phyloP scores from a whole-genome alignment of 2,113 vertebrate species.

The Gymnarchus niloticus region DNA sequence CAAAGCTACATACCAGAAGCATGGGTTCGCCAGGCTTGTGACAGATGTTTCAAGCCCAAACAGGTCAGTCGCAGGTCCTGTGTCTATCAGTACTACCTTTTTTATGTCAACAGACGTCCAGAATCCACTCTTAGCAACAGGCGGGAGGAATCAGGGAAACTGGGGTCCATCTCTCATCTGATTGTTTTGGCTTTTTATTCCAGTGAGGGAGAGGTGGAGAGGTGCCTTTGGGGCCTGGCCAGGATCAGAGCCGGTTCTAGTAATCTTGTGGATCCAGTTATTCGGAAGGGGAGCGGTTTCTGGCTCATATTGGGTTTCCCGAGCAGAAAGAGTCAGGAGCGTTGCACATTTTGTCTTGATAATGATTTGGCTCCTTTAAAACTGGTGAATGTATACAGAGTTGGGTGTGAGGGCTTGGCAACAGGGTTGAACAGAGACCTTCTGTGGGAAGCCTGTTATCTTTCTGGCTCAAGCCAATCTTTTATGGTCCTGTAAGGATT shows the following conservation, averaged over 20 bases:
- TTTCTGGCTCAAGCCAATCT: background rate
- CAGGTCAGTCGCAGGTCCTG: background rate
- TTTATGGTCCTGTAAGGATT: background rate
- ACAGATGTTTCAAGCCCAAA: background rate
- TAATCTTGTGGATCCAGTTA: slow-evolving; percentile 52
- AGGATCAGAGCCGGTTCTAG: slow-evolving; percentile 44
- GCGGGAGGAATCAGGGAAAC: slow-evolving; percentile 19
- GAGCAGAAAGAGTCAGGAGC: slow-evolving; percentile 47
- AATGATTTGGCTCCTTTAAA: slow-evolving; percentile 46
- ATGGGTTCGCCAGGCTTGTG: background rate
- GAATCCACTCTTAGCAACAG: slow-evolving; percentile 31
- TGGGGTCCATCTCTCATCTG: slow-evolving; percentile 21
- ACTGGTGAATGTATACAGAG: slow-evolving; percentile 40
- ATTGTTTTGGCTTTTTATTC: slow-evolving; percentile 22
- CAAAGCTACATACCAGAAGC: background rate
- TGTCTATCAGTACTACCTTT: slow-evolving; percentile 25
- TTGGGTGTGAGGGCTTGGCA: slow-evolving; percentile 41
- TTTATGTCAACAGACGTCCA: slow-evolving; percentile 39
- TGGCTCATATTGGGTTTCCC: slow-evolving; percentile 46
- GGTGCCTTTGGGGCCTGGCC: slow-evolving; percentile 46
- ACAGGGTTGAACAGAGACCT: slow-evolving; percentile 24
- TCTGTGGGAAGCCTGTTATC: no score
- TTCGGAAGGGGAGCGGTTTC: slow-evolving; percentile 44
- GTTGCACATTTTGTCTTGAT: slow-evolving; percentile 44
- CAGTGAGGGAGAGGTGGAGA: background rate